phyloP scores from a whole-genome alignment of 2,113 vertebrate species.

The Caranx ignobilis region DNA sequence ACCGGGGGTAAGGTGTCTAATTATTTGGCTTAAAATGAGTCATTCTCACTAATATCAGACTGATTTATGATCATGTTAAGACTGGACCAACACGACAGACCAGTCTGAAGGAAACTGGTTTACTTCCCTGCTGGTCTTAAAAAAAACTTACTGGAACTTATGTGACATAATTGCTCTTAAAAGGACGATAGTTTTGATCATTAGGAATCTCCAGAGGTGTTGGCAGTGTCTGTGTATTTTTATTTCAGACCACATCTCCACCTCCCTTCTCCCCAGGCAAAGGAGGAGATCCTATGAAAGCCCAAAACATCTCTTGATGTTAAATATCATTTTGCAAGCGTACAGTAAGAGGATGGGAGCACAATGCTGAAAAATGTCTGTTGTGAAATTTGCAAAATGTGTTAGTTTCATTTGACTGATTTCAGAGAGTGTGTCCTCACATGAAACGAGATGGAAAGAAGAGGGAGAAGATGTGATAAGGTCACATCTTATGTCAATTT shows the following conservation, averaged over 20 bases:
- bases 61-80: no score
- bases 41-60: no score
- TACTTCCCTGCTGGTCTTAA: neutral
- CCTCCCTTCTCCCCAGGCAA: neutral
- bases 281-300: no score
- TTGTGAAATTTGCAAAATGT: neutral
- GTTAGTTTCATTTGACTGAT: conserved; percentile 35
- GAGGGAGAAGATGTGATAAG: neutral
- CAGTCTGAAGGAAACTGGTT: no score
- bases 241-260: neutral
- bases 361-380: neutral
- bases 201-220: no score
- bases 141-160: neutral
- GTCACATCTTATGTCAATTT: conserved; percentile 23
- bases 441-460: conserved; percentile 21
- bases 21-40: no score
- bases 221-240: neutral
- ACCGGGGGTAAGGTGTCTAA: no score
- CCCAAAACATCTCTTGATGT: no score
- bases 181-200: neutral
- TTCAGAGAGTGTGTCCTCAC: conserved; percentile 16
- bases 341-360: neutral
- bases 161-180: neutral
- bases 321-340: no score
- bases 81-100: no score